A percentile compares a stretch with the other conserved stretches of the same genome.
Evolutionary conservation across 2,797 vertebrate genomes (phyloP).

Genomic region (Lophura swinhoii): DNA sequence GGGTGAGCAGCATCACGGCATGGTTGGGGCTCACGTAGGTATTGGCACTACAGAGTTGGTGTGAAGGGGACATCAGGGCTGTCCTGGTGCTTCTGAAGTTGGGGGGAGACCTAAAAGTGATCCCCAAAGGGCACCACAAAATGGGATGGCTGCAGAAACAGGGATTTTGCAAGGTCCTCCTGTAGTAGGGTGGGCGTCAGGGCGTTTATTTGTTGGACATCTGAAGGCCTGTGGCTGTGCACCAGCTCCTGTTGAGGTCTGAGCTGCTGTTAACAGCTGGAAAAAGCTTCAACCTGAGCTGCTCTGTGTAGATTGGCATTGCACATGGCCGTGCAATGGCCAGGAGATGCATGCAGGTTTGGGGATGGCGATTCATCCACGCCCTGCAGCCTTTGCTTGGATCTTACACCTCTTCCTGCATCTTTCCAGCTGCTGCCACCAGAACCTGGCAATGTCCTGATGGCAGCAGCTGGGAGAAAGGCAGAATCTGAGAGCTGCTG

Average conservation of each 20-base stretch:
- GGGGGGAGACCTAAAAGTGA: neutral
- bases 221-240: neutral
- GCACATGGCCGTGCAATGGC: neutral
- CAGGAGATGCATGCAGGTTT: neutral
- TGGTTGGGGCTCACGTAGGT: neutral
- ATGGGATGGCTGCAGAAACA: neutral
- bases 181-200: neutral
- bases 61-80: neutral
- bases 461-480: neutral
- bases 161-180: neutral
- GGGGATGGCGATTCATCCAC: neutral
- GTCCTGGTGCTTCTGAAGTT: neutral
- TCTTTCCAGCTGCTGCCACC: neutral
- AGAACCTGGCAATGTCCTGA: neutral
- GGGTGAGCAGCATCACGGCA: neutral
- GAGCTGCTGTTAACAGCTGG: neutral
- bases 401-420: neutral
- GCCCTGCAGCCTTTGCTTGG: neutral
- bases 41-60: neutral
- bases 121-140: neutral
- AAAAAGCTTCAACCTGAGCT: neutral
- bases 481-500: neutral
- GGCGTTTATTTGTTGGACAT: neutral
- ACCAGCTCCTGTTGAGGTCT: neutral
- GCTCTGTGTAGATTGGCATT: neutral